These are phyloP conservation scores for Acrocephalus kingi DNA, from an alignment of 2,113 vertebrate genomes.

Conservation along the genomic window DNA sequence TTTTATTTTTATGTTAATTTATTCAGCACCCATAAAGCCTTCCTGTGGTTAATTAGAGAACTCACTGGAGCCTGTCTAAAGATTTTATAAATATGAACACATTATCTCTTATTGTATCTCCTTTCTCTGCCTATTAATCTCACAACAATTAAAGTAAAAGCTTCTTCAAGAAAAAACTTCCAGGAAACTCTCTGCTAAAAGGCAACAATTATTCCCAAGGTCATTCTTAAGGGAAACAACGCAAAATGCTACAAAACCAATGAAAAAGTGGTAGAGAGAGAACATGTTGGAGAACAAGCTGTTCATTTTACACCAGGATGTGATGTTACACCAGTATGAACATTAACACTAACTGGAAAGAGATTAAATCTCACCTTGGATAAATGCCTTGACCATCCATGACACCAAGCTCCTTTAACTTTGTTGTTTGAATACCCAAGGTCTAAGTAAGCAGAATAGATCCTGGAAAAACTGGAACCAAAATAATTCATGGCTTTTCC, in stretches of 20 bases:
- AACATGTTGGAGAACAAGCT: neutral
- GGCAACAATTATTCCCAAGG: neutral
- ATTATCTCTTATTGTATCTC: slow-evolving; percentile 27
- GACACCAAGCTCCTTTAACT: neutral
- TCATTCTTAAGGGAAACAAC: neutral
- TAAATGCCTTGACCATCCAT: neutral
- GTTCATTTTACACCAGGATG: neutral
- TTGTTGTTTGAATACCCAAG: neutral
- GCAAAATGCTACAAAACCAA: neutral
- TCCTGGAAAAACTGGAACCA: neutral
- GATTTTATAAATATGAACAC: slow-evolving; percentile 21
- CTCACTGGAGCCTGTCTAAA: slow-evolving; percentile 19
- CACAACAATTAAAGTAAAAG: slow-evolving; percentile 33
- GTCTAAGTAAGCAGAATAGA: neutral
- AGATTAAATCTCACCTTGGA: neutral
- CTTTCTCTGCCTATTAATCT: slow-evolving; percentile 3
- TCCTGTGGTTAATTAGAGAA: slow-evolving; percentile 25
- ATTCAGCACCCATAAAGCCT: neutral
- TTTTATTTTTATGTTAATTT: slow-evolving; percentile 2
- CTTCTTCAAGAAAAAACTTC: neutral
- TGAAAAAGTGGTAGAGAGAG: neutral
- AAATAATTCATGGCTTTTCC: neutral
- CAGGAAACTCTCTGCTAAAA: neutral
- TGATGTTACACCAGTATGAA: neutral
- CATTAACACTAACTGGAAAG: neutral